Conservation (phyloP, 2,113 vertebrate species). For the Seriola rivoliana region DNA sequence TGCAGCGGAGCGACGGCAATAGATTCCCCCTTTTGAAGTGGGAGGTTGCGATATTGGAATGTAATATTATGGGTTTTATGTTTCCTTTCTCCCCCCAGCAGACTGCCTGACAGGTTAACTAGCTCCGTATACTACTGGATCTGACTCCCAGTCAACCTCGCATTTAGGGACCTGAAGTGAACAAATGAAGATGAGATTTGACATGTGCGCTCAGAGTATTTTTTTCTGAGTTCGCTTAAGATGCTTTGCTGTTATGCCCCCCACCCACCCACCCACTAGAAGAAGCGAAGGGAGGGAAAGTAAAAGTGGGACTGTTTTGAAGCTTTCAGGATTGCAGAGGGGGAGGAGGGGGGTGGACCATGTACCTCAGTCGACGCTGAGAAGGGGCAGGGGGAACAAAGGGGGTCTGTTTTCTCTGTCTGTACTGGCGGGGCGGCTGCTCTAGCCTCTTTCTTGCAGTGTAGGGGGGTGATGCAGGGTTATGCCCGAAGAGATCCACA, state of each 20-base stretch:
- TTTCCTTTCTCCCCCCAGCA: conserved; percentile 35
- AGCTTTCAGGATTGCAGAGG: conserved; percentile 46
- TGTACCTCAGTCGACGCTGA: conserved; percentile 91
- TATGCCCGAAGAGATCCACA: conserved; percentile 90
- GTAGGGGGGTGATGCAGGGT: conserved; percentile 87
- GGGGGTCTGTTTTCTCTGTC: conserved; percentile 93
- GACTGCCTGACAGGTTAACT: conserved; percentile 62
- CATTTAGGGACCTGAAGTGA: conserved; percentile 40
- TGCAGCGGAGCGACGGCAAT: conserved; percentile 48
- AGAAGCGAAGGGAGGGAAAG: conserved; percentile 20
- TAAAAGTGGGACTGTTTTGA: conserved; percentile 52
- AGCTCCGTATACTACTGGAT: conserved; percentile 14
- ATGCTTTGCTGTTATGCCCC: conserved; percentile 52
- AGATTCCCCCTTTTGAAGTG: conserved; percentile 65
- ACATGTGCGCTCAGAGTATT: conserved; percentile 15
- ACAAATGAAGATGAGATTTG: conserved; percentile 27
- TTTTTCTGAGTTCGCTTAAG: conserved; percentile 74
- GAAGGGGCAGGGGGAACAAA: conserved; percentile 91
- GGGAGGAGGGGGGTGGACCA: conserved; percentile 84
- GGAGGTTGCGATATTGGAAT: conserved; percentile 62
- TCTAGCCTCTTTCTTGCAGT: conserved; percentile 91
- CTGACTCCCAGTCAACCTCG: conserved; percentile 34
- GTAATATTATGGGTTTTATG: conserved; percentile 66
- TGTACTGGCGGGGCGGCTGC: conserved; percentile 93
- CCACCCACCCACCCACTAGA: conserved; percentile 11